A percentile compares a stretch with the other conserved stretches of the same genome.
Evolutionary conservation across 2,797 vertebrate genomes (phyloP).

Genomic region (Alauda arvensis): DNA sequence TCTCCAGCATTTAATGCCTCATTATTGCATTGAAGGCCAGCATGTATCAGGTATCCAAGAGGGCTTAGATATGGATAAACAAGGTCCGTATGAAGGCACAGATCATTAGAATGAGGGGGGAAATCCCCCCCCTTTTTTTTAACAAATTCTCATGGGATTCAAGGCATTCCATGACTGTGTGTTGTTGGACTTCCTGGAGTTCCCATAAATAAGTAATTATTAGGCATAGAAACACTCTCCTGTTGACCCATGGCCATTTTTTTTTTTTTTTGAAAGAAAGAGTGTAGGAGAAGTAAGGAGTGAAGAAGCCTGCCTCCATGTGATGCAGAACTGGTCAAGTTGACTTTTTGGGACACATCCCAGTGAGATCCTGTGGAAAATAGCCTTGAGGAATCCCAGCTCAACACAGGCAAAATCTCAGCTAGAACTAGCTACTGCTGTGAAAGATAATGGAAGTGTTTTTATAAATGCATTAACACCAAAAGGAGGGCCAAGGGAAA

Average conservation of each 20-base stretch:
- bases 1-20: neutral
- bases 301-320: neutral
- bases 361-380: neutral
- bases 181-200: neutral
- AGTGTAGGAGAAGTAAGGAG: neutral
- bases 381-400: neutral
- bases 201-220: neutral
- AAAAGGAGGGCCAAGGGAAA: neutral
- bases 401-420: neutral
- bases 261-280: neutral
- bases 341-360: neutral
- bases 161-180: neutral
- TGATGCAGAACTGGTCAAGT: neutral
- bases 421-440: neutral
- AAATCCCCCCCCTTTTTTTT: rapidly evolving
- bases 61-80: neutral
- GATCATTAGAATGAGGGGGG: neutral
- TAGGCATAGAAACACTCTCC: neutral
- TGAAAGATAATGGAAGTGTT: neutral
- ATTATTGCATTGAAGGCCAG: neutral
- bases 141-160: neutral
- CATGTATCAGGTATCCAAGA: neutral
- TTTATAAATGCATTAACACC: neutral
- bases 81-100: neutral
- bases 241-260: neutral